These are phyloP conservation scores for Nyctibius bracteatus DNA, from an alignment of 2,113 vertebrate genomes.

Conservation along the genomic window DNA sequence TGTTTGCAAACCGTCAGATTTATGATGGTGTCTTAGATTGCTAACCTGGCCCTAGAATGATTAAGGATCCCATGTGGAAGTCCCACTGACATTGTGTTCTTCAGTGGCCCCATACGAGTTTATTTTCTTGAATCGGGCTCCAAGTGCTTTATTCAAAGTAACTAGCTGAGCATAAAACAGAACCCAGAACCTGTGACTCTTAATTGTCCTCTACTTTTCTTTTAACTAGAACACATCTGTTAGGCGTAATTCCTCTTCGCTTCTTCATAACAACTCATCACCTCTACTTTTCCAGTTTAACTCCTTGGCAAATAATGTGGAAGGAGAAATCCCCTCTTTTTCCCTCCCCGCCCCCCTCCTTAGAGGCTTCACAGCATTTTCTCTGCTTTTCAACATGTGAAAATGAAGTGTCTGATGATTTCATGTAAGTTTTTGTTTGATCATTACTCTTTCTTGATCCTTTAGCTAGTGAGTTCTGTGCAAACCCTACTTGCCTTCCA, in stretches of 20 bases:
- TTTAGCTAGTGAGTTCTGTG: background rate
- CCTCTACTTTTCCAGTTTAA: background rate
- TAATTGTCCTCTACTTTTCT: background rate
- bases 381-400: background rate
- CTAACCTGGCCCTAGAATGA: background rate
- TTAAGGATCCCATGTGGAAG: background rate
- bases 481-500: background rate
- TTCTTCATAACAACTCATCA: background rate
- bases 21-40: background rate
- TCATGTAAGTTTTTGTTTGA: background rate
- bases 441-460: background rate
- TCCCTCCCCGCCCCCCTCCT: fast-evolving
- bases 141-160: background rate
- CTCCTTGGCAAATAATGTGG: background rate
- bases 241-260: background rate
- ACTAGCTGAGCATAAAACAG: background rate
- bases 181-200: background rate
- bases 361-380: background rate
- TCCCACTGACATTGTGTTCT: background rate
- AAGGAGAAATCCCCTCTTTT: background rate
- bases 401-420: background rate
- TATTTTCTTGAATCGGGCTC: background rate
- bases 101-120: background rate
- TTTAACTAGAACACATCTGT: background rate
- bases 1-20: background rate